Percentiles rank a stretch among this genome's conserved stretches.
phyloP scores from a whole-genome alignment of 2,113 vertebrate genomes.

The Cairina moschata region DNA sequence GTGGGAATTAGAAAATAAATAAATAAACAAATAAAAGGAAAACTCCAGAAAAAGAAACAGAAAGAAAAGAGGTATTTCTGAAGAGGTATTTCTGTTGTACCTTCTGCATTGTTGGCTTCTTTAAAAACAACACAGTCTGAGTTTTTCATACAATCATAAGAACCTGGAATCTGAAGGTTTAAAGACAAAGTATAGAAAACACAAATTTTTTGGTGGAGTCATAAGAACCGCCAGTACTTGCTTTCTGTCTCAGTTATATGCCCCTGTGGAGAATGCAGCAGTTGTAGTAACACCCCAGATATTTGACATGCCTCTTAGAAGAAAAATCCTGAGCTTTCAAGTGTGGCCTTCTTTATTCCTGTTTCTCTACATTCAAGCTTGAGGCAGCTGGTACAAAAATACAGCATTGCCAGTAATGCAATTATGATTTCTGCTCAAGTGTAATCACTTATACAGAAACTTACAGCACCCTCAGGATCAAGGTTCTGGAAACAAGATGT shows the following conservation, averaged over 20 bases:
- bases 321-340: background rate
- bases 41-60: background rate
- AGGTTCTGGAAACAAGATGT: background rate
- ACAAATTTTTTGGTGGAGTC: background rate
- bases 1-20: background rate
- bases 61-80: background rate
- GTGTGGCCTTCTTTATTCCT: background rate
- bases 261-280: background rate
- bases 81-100: background rate
- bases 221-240: background rate
- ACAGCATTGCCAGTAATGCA: background rate
- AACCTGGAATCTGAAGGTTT: background rate
- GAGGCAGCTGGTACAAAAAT: background rate
- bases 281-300: background rate
- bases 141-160: background rate
- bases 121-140: background rate
- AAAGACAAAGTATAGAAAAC: background rate
- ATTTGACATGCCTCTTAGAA: background rate
- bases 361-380: background rate
- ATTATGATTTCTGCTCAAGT: background rate
- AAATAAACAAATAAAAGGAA: background rate
- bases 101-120: background rate
- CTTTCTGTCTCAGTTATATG: background rate
- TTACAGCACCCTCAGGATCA: background rate
- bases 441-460: background rate